phyloP scores from a whole-genome alignment of 2,797 vertebrate species.

The Anabacerthia variegaticeps region DNA sequence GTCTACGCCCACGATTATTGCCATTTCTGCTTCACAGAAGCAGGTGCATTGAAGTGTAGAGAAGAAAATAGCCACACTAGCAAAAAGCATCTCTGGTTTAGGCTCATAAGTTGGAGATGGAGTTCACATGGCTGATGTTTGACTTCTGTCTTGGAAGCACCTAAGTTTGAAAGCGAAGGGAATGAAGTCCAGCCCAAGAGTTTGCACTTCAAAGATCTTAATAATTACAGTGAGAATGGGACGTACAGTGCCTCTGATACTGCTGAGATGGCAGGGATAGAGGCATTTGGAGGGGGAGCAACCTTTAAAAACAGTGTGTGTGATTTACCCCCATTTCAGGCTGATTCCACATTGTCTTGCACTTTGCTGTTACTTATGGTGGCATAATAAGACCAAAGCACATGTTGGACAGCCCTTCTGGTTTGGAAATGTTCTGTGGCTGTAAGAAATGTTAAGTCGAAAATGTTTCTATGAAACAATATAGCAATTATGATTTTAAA shows the following conservation, averaged over 20 bases:
- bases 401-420: neutral
- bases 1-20: neutral
- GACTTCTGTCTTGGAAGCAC: neutral
- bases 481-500: neutral
- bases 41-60: neutral
- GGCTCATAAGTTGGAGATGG: neutral
- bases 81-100: neutral
- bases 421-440: neutral
- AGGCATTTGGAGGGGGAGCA: neutral
- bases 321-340: neutral
- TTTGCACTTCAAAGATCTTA: neutral
- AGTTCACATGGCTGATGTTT: accelerated
- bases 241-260: neutral
- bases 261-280: neutral
- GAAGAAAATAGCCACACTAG: neutral
- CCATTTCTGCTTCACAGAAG: neutral
- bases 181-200: neutral
- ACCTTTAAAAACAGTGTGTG: neutral
- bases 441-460: neutral
- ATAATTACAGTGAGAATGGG: neutral
- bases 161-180: neutral
- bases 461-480: neutral
- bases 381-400: neutral
- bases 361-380: neutral
- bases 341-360: neutral